Evolutionary conservation across 2,888 invertebrate species (phyloP).

Genomic region (Smittia sp.): DNA sequence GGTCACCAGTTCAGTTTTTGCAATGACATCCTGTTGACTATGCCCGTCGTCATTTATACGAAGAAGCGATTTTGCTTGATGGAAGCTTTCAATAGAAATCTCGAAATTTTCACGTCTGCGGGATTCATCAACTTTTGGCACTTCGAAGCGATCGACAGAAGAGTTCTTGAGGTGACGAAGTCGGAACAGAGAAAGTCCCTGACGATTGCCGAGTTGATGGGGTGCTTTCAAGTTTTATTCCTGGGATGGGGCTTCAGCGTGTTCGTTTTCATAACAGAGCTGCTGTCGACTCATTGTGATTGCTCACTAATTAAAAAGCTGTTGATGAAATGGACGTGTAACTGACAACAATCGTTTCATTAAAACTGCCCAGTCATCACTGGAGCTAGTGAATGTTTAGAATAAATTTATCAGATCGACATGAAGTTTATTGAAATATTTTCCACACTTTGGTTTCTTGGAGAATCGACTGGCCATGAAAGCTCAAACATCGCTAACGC

Average conservation of each 20-base stretch:
- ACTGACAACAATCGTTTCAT: no score
- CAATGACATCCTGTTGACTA: not conserved
- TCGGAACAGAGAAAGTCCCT: not conserved
- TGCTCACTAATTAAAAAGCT: no score
- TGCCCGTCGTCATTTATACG: constrained; percentile 2
- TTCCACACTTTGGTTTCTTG: no score
- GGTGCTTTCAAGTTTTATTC: not conserved
- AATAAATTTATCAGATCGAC: no score
- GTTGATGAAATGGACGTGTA: no score
- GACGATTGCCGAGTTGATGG: not conserved
- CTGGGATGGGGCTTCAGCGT: not conserved
- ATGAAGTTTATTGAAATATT: no score
- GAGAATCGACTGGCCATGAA: no score
- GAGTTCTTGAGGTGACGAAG: not conserved
- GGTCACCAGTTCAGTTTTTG: not conserved
- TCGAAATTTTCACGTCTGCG: not conserved
- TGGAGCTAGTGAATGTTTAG: no score
- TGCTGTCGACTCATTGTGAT: no score
- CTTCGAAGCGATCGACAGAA: not conserved
- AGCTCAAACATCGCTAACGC: no score
- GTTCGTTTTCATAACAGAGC: not conserved
- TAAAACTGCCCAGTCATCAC: no score
- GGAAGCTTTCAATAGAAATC: not conserved
- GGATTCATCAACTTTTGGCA: constrained; percentile 28
- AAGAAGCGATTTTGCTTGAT: not conserved